Evolutionary conservation across 2,797 vertebrate genomes (phyloP).

Genomic region (Menidia menidia): DNA sequence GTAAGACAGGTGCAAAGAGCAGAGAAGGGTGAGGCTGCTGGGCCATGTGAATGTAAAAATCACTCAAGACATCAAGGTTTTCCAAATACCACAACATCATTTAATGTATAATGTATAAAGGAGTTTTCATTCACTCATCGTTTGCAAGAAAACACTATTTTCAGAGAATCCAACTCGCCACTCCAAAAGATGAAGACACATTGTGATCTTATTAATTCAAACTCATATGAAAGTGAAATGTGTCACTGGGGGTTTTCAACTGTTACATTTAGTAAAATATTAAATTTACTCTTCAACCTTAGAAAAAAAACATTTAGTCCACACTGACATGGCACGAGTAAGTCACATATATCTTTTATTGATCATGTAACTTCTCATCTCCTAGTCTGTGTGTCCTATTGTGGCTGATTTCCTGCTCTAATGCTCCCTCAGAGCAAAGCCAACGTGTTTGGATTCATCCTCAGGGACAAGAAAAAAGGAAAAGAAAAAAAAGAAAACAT

Average conservation of each 20-base stretch:
- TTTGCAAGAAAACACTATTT: neutral
- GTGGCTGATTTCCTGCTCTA: conserved; percentile 10
- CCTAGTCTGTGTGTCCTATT: neutral
- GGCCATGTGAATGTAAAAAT: neutral
- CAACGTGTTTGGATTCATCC: conserved; percentile 46
- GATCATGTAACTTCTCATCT: neutral
- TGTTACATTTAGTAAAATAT: neutral
- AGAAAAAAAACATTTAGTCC: neutral
- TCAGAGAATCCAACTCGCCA: neutral
- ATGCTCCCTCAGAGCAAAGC: neutral
- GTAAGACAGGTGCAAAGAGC: neutral
- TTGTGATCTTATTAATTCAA: neutral
- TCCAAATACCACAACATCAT: neutral
- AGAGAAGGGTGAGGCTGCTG: neutral
- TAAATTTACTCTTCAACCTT: neutral
- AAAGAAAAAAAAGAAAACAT: conserved; percentile 17
- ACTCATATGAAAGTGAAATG: neutral
- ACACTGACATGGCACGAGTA: neutral
- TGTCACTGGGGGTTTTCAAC: neutral
- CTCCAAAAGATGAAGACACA: neutral
- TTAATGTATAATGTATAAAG: neutral
- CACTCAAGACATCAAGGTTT: neutral
- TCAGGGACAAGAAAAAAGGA: conserved; percentile 29
- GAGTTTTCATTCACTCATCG: neutral
- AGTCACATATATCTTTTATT: neutral